Base-by-base conservation (phyloP, 2,797 vertebrate genomes). In the Stomatorhinus walkeri region DNA sequence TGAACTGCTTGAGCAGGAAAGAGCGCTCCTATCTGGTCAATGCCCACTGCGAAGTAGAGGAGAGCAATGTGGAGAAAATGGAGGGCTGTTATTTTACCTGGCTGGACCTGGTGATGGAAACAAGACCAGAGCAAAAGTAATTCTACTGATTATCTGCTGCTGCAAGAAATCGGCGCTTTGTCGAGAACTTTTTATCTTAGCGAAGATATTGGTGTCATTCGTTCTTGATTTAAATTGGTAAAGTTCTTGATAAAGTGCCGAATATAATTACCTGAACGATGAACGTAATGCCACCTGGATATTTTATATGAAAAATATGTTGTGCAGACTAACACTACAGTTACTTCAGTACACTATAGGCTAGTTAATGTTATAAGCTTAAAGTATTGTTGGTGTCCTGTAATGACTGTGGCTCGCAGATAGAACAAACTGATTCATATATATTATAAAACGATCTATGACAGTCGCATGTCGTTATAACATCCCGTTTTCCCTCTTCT, bases 61-160 rank as follows among this genome's bases (percentile, higher is more conserved):
- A 93, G 84, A 85, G 46, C 9, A 87, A 93, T 83, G 85, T 91
- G 84, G 68, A 56, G 32, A 88, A 88, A 81, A 92, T 28, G 87
- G 92, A 93, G 79, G 89, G 88, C 0, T 93, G 90, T 87, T 89
- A 92, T 14, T 91, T 89, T 54, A 88, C 91, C 43, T 93, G 92
- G 93, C 76, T 92, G 87, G 91, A 93, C 59, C 87, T 93, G 89
- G 91, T 92, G 68, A 91, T 93, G 91, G 92, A 93, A 90, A 92
- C 91, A 1, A 91, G 91, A 87, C 92, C 93, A 68, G 91, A 92
- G 83, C 88, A 91, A 84, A 92, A 91, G 92, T 92, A 92, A n/a
- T 91, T 83, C 72, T 68, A 68, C 24, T 24, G 16, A 64, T 84
- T 2, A 16, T 81, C 32, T 61, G 40, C 24, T 46, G 43, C 2